Base-by-base conservation (phyloP, 30 jellyfish, hydroid and myxozoan species). In the Pelagia noctiluca region DNA sequence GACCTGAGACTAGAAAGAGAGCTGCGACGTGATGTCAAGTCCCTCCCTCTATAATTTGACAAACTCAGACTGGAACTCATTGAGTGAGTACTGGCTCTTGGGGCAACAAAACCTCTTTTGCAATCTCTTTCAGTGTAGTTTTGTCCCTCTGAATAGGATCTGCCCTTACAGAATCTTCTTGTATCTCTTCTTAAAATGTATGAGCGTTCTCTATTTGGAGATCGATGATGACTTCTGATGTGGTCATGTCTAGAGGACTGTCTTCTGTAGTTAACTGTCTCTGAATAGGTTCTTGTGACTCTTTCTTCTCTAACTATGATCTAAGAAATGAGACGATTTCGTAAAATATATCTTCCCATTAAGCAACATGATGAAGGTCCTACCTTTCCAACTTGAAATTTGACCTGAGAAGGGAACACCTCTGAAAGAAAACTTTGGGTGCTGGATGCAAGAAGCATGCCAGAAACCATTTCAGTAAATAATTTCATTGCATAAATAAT, bases 251-350 rank as follows among this genome's bases (percentile, higher is more conserved):
- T 5, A 52, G 12, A 19, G 26, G 68, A 52, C 7, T 19, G 4
- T 10, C 21, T 30, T 52, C 68, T 52, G 78, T 33, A 37, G 19
- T 28, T 28, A 34, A 68, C 16, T 13, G 76, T 50, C 42, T 82
- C 86, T 34, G 91, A 80, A 50, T 80, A 80, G 16, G 91, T 80
- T 66, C 84, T 66, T 16, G 85, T 68, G 38, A 82, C 82, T 35
- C 63, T 49, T 65, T 82, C 92, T 16, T 82, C 85, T 12, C 53
- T 66, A 31, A 52, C 24, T 11, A 46, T 57, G 13, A 57, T 21
- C n/a, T n/a, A n/a, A n/a, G n/a, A n/a, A n/a, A n/a, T n/a, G n/a
- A n/a, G n/a, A n/a, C n/a, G n/a, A n/a, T n/a, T n/a, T n/a, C n/a
- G n/a, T n/a, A n/a, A n/a, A n/a, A n/a, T n/a, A n/a, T n/a, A n/a